phyloP scores from a whole-genome alignment of 1,140 invertebrate genomes.

The Belonocnema kinseyi region DNA sequence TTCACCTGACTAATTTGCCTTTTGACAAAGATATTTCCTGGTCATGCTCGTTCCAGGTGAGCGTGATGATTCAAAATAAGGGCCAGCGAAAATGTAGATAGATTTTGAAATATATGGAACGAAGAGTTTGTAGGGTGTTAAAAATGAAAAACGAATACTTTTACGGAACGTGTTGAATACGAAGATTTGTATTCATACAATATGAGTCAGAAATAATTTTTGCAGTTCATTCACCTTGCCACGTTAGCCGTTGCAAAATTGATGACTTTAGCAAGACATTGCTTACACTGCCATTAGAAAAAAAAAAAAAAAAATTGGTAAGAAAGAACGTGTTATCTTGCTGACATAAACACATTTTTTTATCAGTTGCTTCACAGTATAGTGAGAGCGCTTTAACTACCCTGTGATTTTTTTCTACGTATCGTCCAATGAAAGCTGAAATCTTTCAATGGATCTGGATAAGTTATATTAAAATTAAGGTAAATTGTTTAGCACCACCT shows the following conservation, averaged over 20 bases:
- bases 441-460: background rate
- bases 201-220: background rate
- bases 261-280: background rate
- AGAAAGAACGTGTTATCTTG: slow-evolving; percentile 8
- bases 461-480: background rate
- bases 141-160: background rate
- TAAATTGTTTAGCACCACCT: background rate
- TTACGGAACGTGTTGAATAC: background rate
- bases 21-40: too few relatives aligned
- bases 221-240: background rate
- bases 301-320: background rate
- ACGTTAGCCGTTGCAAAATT: background rate
- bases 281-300: slow-evolving; percentile 4
- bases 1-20: too few relatives aligned
- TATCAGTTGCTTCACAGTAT: background rate
- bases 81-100: background rate
- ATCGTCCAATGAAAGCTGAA: background rate
- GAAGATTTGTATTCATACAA: background rate
- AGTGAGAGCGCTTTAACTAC: background rate
- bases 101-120: background rate
- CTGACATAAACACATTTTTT: background rate
- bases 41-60: too few relatives aligned
- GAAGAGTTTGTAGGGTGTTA: background rate
- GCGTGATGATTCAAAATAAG: background rate
- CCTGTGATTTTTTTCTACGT: slow-evolving; percentile 3